Percentiles rank a stretch among this genome's conserved stretches.
phyloP scores from a whole-genome alignment of 2,888 invertebrate genomes.

The Alviniconcha strummeri region DNA sequence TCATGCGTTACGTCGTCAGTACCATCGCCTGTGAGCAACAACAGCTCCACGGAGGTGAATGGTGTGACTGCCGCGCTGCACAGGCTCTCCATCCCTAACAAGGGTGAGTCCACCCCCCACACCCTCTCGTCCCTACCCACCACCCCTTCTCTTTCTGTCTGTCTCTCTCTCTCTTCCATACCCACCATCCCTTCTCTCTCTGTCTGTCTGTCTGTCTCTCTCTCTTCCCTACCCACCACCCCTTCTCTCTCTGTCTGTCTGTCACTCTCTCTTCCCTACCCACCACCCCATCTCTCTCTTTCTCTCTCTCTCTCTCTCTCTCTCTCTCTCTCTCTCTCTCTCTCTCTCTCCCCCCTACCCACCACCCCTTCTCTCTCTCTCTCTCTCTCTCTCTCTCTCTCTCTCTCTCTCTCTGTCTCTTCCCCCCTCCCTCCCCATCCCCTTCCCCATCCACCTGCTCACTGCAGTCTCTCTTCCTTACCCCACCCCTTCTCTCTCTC shows the following conservation, averaged over 20 bases:
- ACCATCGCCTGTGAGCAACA: neutral
- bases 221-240: neutral
- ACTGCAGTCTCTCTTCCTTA: too few relatives aligned
- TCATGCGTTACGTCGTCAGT: neutral
- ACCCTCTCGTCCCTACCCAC: neutral
- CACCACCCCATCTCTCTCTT: too few relatives aligned
- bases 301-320: too few relatives aligned
- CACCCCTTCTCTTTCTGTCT: neutral
- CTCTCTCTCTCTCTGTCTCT: too few relatives aligned
- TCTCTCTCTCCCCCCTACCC: too few relatives aligned
- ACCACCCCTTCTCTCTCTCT: too few relatives aligned
- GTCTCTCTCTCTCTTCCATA: neutral
- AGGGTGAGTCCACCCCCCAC: neutral
- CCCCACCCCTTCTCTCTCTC: too few relatives aligned
- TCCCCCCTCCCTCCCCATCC: too few relatives aligned
- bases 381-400: too few relatives aligned
- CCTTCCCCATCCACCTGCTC: too few relatives aligned
- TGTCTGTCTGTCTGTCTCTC: neutral
- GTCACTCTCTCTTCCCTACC: neutral
- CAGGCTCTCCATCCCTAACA: conserved; percentile 13
- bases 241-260: neutral
- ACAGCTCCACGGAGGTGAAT: conserved; percentile 1
- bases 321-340: too few relatives aligned
- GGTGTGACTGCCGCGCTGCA: conserved; percentile 13
- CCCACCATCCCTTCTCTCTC: neutral